Conservation (phyloP, 2,797 vertebrate species). For the Aphelocoma californica region DNA sequence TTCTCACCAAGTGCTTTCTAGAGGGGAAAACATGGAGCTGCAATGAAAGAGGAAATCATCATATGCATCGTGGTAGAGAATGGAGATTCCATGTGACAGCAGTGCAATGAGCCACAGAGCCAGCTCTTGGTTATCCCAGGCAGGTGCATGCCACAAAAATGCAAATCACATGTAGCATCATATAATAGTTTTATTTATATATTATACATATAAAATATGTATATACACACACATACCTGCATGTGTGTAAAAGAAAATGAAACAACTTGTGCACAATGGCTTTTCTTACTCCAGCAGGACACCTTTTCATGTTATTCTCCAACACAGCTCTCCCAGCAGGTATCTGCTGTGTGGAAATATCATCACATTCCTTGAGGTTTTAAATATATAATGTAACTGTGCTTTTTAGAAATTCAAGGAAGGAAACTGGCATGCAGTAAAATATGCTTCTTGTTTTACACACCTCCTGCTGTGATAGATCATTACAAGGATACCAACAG, state of each 20-base stretch:
- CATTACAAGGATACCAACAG: slow-evolving; percentile 4
- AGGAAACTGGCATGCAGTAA: background rate
- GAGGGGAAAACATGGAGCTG: background rate
- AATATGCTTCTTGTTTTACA: slow-evolving; percentile 12
- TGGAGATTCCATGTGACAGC: background rate
- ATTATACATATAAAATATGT: background rate
- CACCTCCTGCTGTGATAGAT: background rate
- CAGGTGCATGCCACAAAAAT: background rate
- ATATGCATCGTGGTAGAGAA: rapidly evolving
- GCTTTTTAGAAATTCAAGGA: background rate
- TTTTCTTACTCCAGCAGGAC: background rate
- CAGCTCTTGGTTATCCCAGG: background rate
- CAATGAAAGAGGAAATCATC: background rate
- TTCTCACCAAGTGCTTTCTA: background rate
- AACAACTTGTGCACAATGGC: background rate
- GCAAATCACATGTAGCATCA: background rate
- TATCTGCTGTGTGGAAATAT: background rate
- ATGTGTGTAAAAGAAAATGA: background rate
- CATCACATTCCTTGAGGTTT: background rate
- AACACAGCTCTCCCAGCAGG: background rate
- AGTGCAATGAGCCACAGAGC: background rate
- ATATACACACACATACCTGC: background rate
- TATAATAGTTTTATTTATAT: background rate
- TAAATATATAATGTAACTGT: slow-evolving; percentile 11
- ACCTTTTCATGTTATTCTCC: background rate